Conservation (phyloP, 1,140 invertebrate genomes). For the Steinernema feltiae region DNA sequence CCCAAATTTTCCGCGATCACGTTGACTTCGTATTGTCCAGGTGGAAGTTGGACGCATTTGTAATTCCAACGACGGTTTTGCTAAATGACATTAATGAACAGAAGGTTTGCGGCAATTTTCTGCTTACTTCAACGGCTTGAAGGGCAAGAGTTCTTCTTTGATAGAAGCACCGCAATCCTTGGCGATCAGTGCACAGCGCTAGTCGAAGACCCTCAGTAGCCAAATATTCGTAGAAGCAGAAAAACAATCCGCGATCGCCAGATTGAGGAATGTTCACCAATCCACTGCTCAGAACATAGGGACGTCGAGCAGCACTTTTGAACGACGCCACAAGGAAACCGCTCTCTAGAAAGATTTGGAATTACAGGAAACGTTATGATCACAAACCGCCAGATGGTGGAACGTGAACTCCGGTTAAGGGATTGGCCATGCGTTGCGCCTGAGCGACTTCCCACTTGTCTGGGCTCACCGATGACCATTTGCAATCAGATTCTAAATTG, state of each 20-base stretch:
- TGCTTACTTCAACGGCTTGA: constrained; percentile 7
- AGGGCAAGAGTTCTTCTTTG: constrained; percentile 23
- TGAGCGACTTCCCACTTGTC: constrained; percentile 34
- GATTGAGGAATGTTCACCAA: background rate
- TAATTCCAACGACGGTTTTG: constrained; percentile 29
- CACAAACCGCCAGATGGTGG: constrained; percentile 31
- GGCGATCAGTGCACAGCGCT: constrained; percentile 31
- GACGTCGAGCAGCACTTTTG: background rate
- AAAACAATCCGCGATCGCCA: constrained; percentile 23
- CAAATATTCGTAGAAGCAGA: constrained; percentile 39
- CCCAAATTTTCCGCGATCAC: constrained; percentile 36
- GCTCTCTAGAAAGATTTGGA: background rate
- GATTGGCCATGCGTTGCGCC: constrained; percentile 28
- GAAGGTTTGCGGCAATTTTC: background rate
- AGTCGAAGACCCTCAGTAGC: constrained; percentile 29
- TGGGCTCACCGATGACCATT: background rate
- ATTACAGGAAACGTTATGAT: background rate
- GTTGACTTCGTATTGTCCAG: constrained; percentile 31
- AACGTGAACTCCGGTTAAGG: constrained; percentile 33
- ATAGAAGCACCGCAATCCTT: constrained; percentile 32
- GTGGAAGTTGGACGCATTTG: constrained; percentile 28
- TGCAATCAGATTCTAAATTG: background rate
- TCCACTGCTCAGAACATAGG: background rate
- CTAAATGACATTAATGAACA: too few relatives aligned
- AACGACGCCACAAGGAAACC: constrained; percentile 1